Evolutionary conservation across 2,888 invertebrate species (phyloP), one percentile per base, ranked within the genome.

Genomic region (Drosophila fungiperda): DNA sequence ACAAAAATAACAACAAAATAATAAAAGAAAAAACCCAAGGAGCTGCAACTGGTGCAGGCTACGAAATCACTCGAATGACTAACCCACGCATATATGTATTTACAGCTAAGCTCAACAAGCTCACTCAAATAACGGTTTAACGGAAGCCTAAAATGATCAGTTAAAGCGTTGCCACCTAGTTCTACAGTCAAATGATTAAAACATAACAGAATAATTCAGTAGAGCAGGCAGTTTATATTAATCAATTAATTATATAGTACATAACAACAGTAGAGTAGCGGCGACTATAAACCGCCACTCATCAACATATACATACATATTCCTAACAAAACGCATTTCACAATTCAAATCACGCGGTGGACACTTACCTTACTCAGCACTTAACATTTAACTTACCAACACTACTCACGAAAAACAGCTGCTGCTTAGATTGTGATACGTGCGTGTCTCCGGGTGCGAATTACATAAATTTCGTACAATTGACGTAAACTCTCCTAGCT

Each of bases 381-480:
- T 80, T 15, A 20, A 71, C 57, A 26, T n/a, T 8, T 17, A 60
- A 12, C 42, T 83, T 55, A 20, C 32, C 75, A 82, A 70, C 82
- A 86, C 87, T 73, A 50, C n/a, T 42, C 49, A 58, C 62, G 55
- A 38, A 65, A 66, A 89, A 76, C 87, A 87, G 89, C 87, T 87
- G 87, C 75, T 61, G 33, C 64, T 70, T 32, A 55, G 54, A 69
- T 67, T 82, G 42, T 66, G 62, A 71, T 71, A 73, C 86, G 82
- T 84, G 83, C 83, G 78, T 76, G 85, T 69, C 74, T 68, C 57
- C 63, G 40, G 45, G 73, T 73, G 55, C 68, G 78, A 92, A 92
- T 92, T 92, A 92, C 89, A 92, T 92, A 92, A 92, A 92, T 87
- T 90, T 77, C 26, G 35, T 62, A 61, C 61, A 42, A 80, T 84